Conservation (phyloP, 2,797 vertebrate species). For the Propithecus deckenii region DNA sequence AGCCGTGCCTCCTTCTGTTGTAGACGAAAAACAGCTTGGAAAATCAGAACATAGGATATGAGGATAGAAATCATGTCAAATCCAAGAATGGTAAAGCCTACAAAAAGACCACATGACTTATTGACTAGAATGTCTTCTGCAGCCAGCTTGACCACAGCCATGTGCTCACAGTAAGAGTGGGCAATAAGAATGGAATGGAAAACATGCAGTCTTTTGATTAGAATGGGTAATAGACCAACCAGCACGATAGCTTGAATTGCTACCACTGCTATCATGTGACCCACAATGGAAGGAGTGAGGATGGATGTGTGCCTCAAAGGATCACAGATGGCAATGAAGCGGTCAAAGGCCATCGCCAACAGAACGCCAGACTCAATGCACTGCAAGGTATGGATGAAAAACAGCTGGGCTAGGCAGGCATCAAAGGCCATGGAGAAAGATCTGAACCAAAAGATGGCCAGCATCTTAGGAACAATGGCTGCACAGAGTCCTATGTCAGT, state of each 20-base stretch:
- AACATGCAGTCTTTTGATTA: constrained; percentile 48
- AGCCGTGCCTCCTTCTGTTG: constrained; percentile 62
- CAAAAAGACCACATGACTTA: constrained; percentile 57
- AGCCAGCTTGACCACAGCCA: constrained; percentile 62
- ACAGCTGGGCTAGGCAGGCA: constrained; percentile 51
- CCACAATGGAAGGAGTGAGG: constrained; percentile 24
- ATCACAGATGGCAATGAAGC: constrained; percentile 57
- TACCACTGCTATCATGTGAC: neutral
- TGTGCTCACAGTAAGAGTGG: constrained; percentile 70
- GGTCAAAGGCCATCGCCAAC: constrained; percentile 65
- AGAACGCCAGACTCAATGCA: constrained; percentile 51
- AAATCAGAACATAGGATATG: constrained; percentile 82
- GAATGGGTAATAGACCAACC: constrained; percentile 2
- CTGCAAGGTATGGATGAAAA: constrained; percentile 59
- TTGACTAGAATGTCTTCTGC: constrained; percentile 29
- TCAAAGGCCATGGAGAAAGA: constrained; percentile 45
- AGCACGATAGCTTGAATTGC: neutral
- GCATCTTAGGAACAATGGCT: constrained; percentile 60
- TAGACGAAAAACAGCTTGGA: constrained; percentile 72
- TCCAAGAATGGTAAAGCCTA: constrained; percentile 70
- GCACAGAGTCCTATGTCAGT: neutral
- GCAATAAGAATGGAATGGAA: constrained; percentile 11
- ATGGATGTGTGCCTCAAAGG: constrained; percentile 50
- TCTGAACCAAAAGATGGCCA: constrained; percentile 62
- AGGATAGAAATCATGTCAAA: constrained; percentile 75